These are phyloP conservation scores for Iguana delicatissima DNA, from an alignment of 2,797 vertebrate species.

Conservation along the genomic window DNA sequence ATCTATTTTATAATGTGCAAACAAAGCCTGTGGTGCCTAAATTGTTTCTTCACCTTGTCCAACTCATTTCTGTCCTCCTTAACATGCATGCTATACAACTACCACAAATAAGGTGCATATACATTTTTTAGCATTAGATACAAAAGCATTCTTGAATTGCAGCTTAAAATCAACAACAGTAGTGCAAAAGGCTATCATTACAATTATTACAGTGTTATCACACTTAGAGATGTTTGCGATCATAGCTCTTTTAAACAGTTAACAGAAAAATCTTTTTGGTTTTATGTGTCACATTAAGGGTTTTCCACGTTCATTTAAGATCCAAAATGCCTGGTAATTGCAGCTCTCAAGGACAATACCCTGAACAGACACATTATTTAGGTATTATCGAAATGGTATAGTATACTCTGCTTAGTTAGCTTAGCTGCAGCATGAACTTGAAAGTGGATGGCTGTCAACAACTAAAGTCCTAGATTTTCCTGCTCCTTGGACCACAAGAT, in stretches of 20 bases:
- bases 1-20: background rate
- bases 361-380: background rate
- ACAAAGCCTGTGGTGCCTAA: background rate
- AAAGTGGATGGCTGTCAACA: background rate
- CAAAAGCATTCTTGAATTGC: background rate
- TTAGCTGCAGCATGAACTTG: background rate
- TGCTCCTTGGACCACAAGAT: background rate
- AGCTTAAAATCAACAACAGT: background rate
- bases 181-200: background rate
- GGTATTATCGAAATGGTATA: background rate
- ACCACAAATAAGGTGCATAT: background rate
- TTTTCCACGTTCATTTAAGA: background rate
- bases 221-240: background rate
- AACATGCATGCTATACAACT: background rate
- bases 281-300: background rate
- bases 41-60: background rate
- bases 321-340: background rate
- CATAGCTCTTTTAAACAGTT: background rate
- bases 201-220: background rate
- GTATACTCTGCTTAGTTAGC: background rate
- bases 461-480: background rate
- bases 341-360: background rate
- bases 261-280: background rate
- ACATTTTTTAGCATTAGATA: background rate
- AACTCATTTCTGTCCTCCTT: background rate